Conservation (phyloP, 2,113 vertebrate species). For the Oryzias woworae region DNA sequence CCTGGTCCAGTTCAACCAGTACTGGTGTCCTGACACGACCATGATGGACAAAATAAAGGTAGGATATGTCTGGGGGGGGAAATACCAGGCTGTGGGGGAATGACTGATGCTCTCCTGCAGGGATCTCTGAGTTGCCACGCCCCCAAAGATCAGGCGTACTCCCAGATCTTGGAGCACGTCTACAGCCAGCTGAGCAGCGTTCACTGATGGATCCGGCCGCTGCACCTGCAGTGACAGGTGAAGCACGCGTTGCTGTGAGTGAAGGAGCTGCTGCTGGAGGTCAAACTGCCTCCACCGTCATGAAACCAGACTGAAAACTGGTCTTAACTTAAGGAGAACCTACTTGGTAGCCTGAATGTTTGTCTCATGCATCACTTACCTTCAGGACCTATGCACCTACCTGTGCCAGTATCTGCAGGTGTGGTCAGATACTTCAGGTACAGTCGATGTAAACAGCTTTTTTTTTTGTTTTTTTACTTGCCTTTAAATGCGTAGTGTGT, state of each 20-base stretch:
- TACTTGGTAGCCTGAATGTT: background rate
- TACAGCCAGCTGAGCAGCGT: conserved; percentile 82
- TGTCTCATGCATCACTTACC: conserved; percentile 7
- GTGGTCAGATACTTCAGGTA: conserved; percentile 25
- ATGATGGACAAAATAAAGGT: conserved; percentile 97
- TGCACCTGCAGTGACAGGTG: background rate
- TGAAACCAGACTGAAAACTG: too few relatives aligned
- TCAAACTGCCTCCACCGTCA: too few relatives aligned
- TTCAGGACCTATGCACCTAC: conserved; percentile 59
- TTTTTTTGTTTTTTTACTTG: conserved; percentile 37
- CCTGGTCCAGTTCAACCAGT: conserved; percentile 88
- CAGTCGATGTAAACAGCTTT: conserved; percentile 26
- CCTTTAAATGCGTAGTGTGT: conserved; percentile 26
- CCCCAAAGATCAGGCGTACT: conserved; percentile 92
- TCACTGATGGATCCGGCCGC: conserved; percentile 51
- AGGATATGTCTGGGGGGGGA: background rate
- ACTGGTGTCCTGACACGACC: conserved; percentile 89
- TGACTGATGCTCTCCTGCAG: conserved; percentile 56
- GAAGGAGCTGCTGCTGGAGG: too few relatives aligned
- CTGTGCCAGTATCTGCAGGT: conserved; percentile 23
- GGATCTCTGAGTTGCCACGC: conserved; percentile 89
- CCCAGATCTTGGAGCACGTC: conserved; percentile 89
- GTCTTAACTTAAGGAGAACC: too few relatives aligned
- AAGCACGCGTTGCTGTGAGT: too few relatives aligned
- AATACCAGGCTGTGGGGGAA: background rate